Base-by-base conservation (phyloP, 2,888 invertebrate genomes). In the Pimpla rufipes region DNA sequence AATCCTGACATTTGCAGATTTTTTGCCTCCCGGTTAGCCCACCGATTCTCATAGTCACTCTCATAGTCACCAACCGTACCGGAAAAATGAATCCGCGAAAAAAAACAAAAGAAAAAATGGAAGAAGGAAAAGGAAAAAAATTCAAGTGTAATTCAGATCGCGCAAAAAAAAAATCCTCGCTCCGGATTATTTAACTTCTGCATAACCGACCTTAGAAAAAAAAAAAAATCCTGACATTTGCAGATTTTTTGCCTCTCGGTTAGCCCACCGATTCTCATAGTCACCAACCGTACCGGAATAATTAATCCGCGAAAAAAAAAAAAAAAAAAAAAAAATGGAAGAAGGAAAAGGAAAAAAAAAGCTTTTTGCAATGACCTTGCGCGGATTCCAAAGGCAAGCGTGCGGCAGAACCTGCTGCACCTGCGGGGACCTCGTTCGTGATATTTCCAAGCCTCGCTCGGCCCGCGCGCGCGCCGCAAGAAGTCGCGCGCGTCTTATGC, bases 311-410 rank as follows among this genome's bases (percentile, higher is more conserved):
- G 0, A 16, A 37, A 42, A 5, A 16, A n/a, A 18, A 10, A 8
- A 18, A 35, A 40, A 23, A 16, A 21, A 47, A 13, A 52, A 47
- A 13, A 71, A n/a, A n/a, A n/a, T n/a, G n/a, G n/a, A n/a, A n/a
- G n/a, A n/a, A n/a, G n/a, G n/a, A n/a, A n/a, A n/a, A n/a, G n/a
- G 18, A 45, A 21, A 64, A 52, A 62, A 76, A 57, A 80, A 68
- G n/a, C 6, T 68, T 45, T 64, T 64, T 23, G 10, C 62, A 50
- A 50, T 40, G 83, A 83, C 83, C 83, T 83, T 83, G 83, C 68
- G 29, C 37, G 11, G 66, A 83, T 83, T 80, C 83, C 83, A 47
- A 73, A 80, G 79, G 35, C 83, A 83, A 79, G 67, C 47, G 66
- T 59, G 50, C 57, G 57, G 42, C 16, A 73, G 45, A 68, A 42